phyloP scores from a whole-genome alignment of 2,888 invertebrate species.

The Amphipyra tragopoginis region DNA sequence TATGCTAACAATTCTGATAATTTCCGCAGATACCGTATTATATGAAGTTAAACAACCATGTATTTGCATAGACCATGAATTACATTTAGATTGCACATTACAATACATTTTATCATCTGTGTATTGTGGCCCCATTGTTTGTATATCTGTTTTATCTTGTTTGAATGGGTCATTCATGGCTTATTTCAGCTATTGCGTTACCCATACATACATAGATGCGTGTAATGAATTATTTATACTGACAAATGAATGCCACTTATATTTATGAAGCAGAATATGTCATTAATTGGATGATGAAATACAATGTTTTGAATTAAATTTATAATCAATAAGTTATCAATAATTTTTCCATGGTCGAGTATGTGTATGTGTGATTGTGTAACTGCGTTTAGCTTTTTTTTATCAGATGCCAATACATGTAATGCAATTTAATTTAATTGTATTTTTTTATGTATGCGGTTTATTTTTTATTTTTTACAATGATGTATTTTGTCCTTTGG shows the following conservation, averaged over 20 bases:
- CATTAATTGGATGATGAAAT: conserved; percentile 26
- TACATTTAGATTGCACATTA: conserved; percentile 1
- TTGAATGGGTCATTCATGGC: conserved; percentile 41
- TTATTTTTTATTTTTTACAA: too few relatives aligned
- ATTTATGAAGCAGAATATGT: conserved; percentile 6
- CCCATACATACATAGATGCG: conserved; percentile 12
- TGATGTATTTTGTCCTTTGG: too few relatives aligned
- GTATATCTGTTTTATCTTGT: conserved; percentile 30
- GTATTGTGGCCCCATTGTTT: conserved; percentile 24
- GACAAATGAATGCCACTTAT: conserved; percentile 29
- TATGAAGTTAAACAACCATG: conserved; percentile 14
- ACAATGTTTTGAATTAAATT: conserved; percentile 13
- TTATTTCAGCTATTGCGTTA: conserved; percentile 40
- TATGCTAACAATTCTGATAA: conserved; percentile 2
- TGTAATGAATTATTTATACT: conserved; percentile 34
- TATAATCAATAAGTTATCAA: conserved; percentile 18
- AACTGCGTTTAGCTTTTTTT: neutral
- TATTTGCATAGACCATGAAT: conserved; percentile 17
- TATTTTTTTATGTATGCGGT: too few relatives aligned
- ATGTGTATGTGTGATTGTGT: neutral
- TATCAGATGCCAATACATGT: neutral
- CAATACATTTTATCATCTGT: conserved; percentile 25
- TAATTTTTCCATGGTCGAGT: conserved; percentile 5
- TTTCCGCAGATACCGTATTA: conserved; percentile 6
- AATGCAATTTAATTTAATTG: neutral